Evolutionary conservation across 2,797 vertebrate species (phyloP), one percentile per base, ranked within the genome.

Genomic region (Prionace glauca): DNA sequence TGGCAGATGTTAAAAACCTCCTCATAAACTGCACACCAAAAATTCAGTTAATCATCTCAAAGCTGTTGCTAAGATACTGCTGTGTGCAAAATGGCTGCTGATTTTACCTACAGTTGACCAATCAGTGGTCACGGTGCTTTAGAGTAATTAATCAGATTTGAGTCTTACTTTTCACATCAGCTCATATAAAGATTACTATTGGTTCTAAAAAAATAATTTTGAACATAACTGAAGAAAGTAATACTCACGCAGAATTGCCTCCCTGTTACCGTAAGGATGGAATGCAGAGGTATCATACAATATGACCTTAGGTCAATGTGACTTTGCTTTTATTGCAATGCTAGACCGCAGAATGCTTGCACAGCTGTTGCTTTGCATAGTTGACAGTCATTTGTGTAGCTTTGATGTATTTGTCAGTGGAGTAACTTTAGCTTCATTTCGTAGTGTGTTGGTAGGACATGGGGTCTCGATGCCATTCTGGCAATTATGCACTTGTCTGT

Each of bases 291-390:
- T 92, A 10, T 36, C 36, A 24, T 69, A 69, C 90, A 22, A 26
- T 95, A 26, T 56, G 45, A 95, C 71, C 71, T 77, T 41, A 50
- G 71, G 12, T 50, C 45, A 72, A 29, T 12, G 71, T 77, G 93
- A 26, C 45, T 69, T 67, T 69, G n/a, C 71, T 60, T 92, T n/a
- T n/a, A 77, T 45, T 72, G 5, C 41, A 24, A 16, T 74, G 69
- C 69, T 9, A 95, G 29, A 60, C 69, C 9, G 50, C 5, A 36
- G 69, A 95, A 50, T 95, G 45, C 71, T 95, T 60, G 50, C 29
- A 60, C 93, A 95, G 71, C 93, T 95, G 93, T 56, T 77, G 90
- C 93, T 74, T 10, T 60, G 41, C 69, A 77, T 11, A 95, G 26
- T 56, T 95, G 69, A 77, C 36, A n/a, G 45, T 60, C 50, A 60